Evolutionary conservation across 2,888 invertebrate genomes (phyloP).

Genomic region (Metacarcinus magister): DNA sequence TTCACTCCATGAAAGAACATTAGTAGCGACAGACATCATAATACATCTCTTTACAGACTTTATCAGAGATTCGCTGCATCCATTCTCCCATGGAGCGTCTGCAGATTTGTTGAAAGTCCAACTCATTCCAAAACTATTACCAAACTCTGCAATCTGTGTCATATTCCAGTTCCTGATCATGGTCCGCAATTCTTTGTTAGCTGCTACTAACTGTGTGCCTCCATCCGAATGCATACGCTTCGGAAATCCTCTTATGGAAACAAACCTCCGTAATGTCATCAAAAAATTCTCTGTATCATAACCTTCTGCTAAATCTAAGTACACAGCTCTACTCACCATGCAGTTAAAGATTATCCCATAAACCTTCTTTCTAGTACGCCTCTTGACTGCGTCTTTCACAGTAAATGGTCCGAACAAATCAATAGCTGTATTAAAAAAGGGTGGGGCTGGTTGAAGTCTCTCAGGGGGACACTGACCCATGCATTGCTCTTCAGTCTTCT

Average conservation of each 20-base stretch:
- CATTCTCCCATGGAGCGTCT: background rate
- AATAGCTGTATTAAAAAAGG: conserved; percentile 45
- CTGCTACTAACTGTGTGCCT: conserved; percentile 11
- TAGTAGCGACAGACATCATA: background rate
- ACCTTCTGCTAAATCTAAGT: conserved; percentile 50
- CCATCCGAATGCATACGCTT: background rate
- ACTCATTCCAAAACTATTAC: background rate
- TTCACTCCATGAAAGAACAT: background rate
- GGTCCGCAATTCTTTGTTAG: background rate
- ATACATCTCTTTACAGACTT: background rate
- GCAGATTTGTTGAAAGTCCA: conserved; percentile 26
- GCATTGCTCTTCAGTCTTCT: background rate
- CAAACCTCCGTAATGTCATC: conserved; percentile 1
- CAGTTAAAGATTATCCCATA: conserved; percentile 54
- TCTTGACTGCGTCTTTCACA: conserved; percentile 57
- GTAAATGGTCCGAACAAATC: conserved; percentile 62
- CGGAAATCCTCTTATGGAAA: conserved; percentile 30
- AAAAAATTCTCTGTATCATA: conserved; percentile 51
- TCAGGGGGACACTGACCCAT: background rate
- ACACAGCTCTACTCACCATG: conserved; percentile 47
- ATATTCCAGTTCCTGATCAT: background rate
- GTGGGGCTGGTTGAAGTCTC: background rate
- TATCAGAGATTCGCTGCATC: background rate
- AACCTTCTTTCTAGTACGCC: background rate
- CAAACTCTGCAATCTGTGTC: background rate